Evolutionary conservation across 1,140 invertebrate genomes (phyloP), one percentile per base, ranked within the genome.

Genomic region (Phocides pigmalion): DNA sequence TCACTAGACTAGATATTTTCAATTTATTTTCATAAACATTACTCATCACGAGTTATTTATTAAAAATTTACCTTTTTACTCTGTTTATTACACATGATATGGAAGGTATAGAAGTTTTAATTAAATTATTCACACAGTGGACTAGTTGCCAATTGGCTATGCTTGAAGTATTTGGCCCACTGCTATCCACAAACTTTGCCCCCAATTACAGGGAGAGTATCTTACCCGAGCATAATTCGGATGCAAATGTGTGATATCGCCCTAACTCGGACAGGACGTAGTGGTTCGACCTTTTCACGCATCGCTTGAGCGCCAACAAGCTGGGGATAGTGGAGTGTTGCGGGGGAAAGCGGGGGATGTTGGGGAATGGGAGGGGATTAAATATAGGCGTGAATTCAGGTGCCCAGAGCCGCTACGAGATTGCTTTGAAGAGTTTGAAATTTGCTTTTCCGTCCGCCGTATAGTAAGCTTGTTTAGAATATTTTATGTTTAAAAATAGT

Each of bases 261-360:
- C n/a, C 54, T 58, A 46, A 58, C 22, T 44, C 41, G 22, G 25
- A 58, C 41, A 58, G 54, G 39, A 28, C 19, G 16, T 53, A 39
- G 59, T 59, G 49, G 50, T 47, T 53, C 72, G 70, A 74, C 77
- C 76, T 81, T 79, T 79, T 79, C 72, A 84, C 74, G 80, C 80
- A 76, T 70, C 76, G 61, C 68, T 77, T 68, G 74, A 64, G 70
- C 41, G 62, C 68, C 73, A 81, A 84, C 74, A 71, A 76, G 77
- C 72, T 37, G 16, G 51, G 41, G 49, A 32, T 39, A 54, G 51
- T 66, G 64, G 50, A 59, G 62, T 65, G 47, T 49, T 20, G 11
- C 37, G 66, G 56, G 19, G 47, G 44, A 47, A 22, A 14, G 39
- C 25, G 44, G 49, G 44, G 15, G 20, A 58, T 25, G 56, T 56